Evolutionary conservation across 1,140 invertebrate genomes (phyloP).

Genomic region (Zaprionus ornatus): DNA sequence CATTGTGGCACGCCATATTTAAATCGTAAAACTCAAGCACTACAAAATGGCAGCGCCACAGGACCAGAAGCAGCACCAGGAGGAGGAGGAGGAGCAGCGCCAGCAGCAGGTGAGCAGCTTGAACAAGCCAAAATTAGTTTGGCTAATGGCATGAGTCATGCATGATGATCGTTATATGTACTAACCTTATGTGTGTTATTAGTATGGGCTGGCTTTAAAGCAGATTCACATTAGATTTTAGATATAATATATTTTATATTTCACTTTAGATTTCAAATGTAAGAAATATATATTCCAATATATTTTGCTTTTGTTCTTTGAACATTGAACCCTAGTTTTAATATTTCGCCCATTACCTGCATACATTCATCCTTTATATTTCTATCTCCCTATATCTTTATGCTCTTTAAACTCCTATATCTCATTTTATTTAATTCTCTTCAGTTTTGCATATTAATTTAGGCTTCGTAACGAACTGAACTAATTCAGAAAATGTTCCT

Average conservation of each 20-base stretch:
- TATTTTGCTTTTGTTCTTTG: no score
- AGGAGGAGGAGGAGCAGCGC: background rate
- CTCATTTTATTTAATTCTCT: background rate
- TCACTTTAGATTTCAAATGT: no score
- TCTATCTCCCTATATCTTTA: no score
- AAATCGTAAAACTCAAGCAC: conserved; percentile 26
- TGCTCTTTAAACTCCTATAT: background rate
- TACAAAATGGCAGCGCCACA: conserved; percentile 24
- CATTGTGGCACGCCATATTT: conserved; percentile 68
- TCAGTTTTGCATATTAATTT: background rate
- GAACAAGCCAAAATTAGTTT: background rate
- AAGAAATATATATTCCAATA: no score
- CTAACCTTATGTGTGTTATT: conserved; percentile 1
- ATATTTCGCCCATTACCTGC: no score
- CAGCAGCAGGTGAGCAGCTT: conserved; percentile 43
- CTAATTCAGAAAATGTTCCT: background rate
- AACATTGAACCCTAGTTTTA: no score
- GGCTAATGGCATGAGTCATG: conserved; percentile 14
- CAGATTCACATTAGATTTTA: background rate
- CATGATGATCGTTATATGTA: background rate
- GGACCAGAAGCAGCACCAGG: background rate
- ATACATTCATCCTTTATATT: background rate
- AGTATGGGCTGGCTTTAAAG: background rate
- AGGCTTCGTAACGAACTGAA: background rate
- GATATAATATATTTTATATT: no score